Evolutionary conservation across 2,113 vertebrate genomes (phyloP), one percentile per base, ranked within the genome.

Genomic region (Rana temporaria): DNA sequence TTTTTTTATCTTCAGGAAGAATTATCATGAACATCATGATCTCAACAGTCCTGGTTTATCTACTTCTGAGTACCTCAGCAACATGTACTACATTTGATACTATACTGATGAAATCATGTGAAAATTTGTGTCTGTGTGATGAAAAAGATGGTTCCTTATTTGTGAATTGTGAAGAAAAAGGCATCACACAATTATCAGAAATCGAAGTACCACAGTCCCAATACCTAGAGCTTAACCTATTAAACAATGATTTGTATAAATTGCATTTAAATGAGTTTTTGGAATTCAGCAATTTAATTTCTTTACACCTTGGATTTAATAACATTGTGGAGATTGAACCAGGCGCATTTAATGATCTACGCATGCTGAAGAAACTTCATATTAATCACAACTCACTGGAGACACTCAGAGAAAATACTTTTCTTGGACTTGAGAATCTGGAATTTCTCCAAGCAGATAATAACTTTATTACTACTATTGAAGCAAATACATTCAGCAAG

Each of bases 361-460:
- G 92, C 42, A 95, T 95, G 60, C 94, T 99, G 85, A 99, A 95
- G 67, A 96, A 98, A 88, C 94, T 99, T 85, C 97, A 99, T 88
- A 98, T 99, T 89, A 99, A 99, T 92, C 97, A 98, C 89, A 99
- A 99, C 91, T 99, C 95, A 84, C 93, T 99, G 78, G 95, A 97
- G 88, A 96, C 93, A 69, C 93, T 99, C 81, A 97, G 94, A 90
- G 97, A 99, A 89, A 96, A 98, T 88, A 98, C 95, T 0, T 99
- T 99, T 86, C 94, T 95, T 83, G 98, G 98, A 84, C 89, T 99
- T 87, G 96, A 96, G 86, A 98, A 97, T 90, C 88, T 99, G 85
- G 98, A 99, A 90, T 99, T 97, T 82, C 95, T 99, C 86, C 97
- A 99, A 88, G 97, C 96, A 32, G 97, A 99, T 89, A 98, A 98